These are phyloP conservation scores for Protobothrops mucrosquamatus DNA, from an alignment of 2,113 vertebrate species.

Conservation along the genomic window DNA sequence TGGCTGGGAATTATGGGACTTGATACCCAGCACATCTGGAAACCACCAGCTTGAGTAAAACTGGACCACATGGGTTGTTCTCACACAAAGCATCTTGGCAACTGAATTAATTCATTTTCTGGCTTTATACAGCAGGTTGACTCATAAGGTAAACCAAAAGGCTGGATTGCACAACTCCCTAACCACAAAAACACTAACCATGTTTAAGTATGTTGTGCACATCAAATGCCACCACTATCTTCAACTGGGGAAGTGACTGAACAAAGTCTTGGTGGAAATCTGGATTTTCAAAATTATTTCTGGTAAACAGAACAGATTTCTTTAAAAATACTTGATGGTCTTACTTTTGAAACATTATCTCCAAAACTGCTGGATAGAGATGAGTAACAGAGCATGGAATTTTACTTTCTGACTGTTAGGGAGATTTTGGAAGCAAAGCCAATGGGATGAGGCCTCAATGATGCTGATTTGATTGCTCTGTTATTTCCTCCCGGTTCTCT, in stretches of 20 bases:
- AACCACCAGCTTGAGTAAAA: neutral
- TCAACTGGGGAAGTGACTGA: neutral
- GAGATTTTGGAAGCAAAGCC: neutral
- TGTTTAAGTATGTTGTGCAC: neutral
- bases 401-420: conserved; percentile 7
- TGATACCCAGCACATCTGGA: neutral
- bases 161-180: neutral
- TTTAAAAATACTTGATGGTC: neutral
- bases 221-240: neutral
- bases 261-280: neutral
- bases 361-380: neutral
- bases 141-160: neutral
- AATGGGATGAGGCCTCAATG: neutral
- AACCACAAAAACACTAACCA: neutral
- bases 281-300: neutral
- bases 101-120: neutral
- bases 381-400: conserved; percentile 7
- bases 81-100: neutral
- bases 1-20: neutral
- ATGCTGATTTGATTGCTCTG: conserved; percentile 46
- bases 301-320: neutral
- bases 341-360: neutral
- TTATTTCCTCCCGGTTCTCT: conserved; percentile 52
- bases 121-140: neutral
- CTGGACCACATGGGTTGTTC: neutral